Conservation (phyloP, 2,888 invertebrate genomes). For the Oligia latruncula region DNA sequence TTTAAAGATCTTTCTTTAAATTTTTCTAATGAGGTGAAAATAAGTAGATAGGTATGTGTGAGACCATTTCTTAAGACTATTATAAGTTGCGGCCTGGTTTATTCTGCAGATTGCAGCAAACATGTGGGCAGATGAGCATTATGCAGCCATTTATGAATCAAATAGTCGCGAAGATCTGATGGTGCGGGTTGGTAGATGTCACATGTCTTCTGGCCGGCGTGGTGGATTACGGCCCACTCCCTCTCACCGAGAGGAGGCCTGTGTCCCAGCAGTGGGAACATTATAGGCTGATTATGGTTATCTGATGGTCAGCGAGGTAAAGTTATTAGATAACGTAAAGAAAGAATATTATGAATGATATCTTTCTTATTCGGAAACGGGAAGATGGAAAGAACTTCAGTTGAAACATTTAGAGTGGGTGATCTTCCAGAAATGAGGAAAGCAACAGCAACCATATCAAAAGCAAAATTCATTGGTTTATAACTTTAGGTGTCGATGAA, state of each 20-base stretch:
- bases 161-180: not conserved
- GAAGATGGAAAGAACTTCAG: not conserved
- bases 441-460: too few relatives aligned
- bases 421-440: not conserved
- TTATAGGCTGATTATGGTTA: too few relatives aligned
- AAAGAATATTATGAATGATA: not conserved
- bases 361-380: not conserved
- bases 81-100: not conserved
- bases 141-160: not conserved
- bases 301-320: too few relatives aligned
- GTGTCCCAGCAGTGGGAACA: too few relatives aligned
- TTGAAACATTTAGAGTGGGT: too few relatives aligned
- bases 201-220: too few relatives aligned
- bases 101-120: not conserved
- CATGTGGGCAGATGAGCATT: not conserved
- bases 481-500: not conserved
- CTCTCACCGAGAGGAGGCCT: too few relatives aligned
- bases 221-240: too few relatives aligned
- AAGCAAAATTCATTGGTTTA: not conserved
- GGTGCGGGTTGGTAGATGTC: too few relatives aligned
- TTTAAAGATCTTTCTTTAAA: too few relatives aligned
- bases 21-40: too few relatives aligned
- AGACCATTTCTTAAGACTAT: not conserved
- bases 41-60: too few relatives aligned
- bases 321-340: not conserved